Evolutionary conservation across 1,140 invertebrate genomes (phyloP), one percentile per base, ranked within the genome.

Genomic region (Heliconius congener): DNA sequence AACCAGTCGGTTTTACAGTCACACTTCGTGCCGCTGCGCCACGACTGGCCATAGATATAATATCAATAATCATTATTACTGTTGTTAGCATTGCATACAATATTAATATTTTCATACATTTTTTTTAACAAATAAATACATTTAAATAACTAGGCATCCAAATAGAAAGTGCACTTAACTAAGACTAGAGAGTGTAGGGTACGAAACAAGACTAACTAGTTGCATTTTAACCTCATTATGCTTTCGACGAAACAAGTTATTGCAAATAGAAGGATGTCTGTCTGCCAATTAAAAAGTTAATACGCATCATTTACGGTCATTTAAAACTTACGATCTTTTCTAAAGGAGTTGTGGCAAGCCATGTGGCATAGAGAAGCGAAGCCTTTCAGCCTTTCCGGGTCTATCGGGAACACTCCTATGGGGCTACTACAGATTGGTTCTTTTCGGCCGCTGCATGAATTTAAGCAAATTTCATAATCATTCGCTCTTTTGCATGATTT

Each of bases 341-440:
- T 91, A 77, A 90, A 94, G n/a, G 89, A 90, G 71, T 94, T 94
- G 52, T 93, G 87, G 76, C 93, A 94, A 8, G 91, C 92, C 89
- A 94, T 89, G 72, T 94, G 91, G 75, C 93, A 94, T 19, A 93
- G 82, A 0, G 93, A 93, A 19, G 92, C 87, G 80, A 94, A 94
- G 27, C 92, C 92, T 82, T 90, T 93, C 27, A 94, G 81, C 11
- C 79, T 88, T 3, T 91, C 83, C 16, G 91, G 84, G 77, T 93
- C 83, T 74, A 93, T 86, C 39, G 87, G 87, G 18, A 78, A 50
- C 1, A 82, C 70, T 13, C 85, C 88, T n/a, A 82, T 57, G 8
- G 92, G 92, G 34, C 83, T 84, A 30, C 87, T 87, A 75, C 93
- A 94, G 52, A 94, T 89, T 9, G 87, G 90, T n/a, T 88, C 86